phyloP scores from a whole-genome alignment of 2,888 invertebrate species.

The Pseudococcus longispinus region DNA sequence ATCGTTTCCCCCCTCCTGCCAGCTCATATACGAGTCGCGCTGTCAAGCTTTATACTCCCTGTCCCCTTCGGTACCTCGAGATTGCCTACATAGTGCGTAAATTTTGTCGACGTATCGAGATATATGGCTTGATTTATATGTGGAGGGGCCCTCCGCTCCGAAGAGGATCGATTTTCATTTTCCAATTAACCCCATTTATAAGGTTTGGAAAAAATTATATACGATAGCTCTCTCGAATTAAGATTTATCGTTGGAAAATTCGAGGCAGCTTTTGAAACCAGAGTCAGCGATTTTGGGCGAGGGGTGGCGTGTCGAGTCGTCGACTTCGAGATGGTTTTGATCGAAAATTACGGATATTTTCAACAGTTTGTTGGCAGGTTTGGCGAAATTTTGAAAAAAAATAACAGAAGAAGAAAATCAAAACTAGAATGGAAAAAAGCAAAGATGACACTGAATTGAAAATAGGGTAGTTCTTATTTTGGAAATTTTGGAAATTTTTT shows the following conservation, averaged over 20 bases:
- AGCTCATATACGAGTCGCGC: background rate
- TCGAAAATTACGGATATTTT: too few species aligned
- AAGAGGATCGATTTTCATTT: background rate
- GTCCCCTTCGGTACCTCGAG: background rate
- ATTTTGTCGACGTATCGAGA: conserved; percentile 11
- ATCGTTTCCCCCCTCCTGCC: background rate
- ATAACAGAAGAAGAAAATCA: too few species aligned
- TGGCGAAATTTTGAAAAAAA: too few species aligned
- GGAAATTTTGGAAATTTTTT: too few species aligned
- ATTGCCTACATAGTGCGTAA: background rate
- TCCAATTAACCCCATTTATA: background rate
- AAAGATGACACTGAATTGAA: too few species aligned
- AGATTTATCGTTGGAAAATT: background rate
- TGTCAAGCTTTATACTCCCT: background rate
- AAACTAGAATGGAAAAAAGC: too few species aligned
- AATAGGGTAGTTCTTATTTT: too few species aligned
- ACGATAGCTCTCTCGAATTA: background rate
- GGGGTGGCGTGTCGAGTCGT: background rate
- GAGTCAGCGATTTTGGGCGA: background rate
- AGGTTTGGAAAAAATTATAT: background rate
- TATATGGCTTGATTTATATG: conserved; percentile 6
- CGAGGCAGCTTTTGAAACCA: background rate
- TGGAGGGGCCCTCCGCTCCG: background rate
- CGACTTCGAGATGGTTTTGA: background rate
- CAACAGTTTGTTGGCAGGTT: too few species aligned